These are phyloP conservation scores for Euphydryas editha DNA, from an alignment of 2,888 invertebrate species.

Conservation along the genomic window DNA sequence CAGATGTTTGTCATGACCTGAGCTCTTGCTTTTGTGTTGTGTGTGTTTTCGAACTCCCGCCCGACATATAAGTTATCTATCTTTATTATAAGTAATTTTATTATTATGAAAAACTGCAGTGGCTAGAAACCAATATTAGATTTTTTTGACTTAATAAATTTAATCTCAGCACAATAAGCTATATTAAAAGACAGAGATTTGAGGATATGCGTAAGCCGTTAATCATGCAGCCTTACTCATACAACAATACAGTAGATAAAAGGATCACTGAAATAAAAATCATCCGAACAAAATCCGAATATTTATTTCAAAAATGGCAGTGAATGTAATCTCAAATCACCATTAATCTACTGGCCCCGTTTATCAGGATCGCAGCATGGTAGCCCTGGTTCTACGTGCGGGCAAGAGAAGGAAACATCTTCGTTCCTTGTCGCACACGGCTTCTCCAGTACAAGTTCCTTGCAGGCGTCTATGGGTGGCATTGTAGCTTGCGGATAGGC, in stretches of 20 bases:
- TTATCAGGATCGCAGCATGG: slow-evolving; percentile 66
- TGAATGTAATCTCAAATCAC: no score
- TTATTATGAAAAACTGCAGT: no score
- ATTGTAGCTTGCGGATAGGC: slow-evolving; percentile 53
- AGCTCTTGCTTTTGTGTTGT: no score
- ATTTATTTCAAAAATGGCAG: background rate
- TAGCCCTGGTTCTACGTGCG: slow-evolving; percentile 57
- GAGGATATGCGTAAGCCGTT: no score
- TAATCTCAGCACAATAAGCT: no score
- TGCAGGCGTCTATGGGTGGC: slow-evolving; percentile 56
- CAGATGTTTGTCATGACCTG: no score
- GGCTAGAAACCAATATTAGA: no score
- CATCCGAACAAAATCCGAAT: background rate
- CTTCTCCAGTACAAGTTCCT: slow-evolving; percentile 50
- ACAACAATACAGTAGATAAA: background rate
- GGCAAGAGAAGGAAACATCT: slow-evolving; percentile 72
- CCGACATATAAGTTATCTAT: no score
- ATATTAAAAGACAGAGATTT: no score
- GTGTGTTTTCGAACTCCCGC: no score
- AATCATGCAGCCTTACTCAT: background rate
- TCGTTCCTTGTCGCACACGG: slow-evolving; percentile 63
- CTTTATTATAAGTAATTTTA: no score
- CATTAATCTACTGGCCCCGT: slow-evolving; percentile 25
- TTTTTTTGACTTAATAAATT: no score
- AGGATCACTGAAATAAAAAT: background rate